A percentile compares a stretch with the other conserved stretches of the same genome.
Evolutionary conservation across 2,113 vertebrate species (phyloP).

Genomic region (Neotragus pygmaeus): DNA sequence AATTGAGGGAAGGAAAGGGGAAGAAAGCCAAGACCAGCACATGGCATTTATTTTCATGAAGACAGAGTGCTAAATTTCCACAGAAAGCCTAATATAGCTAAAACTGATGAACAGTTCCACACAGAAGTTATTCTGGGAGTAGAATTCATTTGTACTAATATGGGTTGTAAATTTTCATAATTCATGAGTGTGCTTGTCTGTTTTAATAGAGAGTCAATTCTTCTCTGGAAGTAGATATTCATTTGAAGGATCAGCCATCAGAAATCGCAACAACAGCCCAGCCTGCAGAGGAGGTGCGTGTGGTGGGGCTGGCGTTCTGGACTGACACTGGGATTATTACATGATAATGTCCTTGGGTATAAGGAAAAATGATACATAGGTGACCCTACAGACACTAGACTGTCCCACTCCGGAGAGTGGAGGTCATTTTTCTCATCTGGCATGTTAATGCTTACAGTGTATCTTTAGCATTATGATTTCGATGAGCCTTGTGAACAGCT

Average conservation of each 20-base stretch:
- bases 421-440: not conserved
- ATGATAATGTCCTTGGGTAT: not conserved
- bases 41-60: not conserved
- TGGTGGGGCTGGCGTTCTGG: not conserved
- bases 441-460: constrained; percentile 11
- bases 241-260: not conserved
- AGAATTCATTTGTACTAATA: not conserved
- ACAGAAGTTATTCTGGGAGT: not conserved
- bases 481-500: not conserved
- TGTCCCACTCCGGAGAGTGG: not conserved
- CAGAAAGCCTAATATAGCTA: not conserved
- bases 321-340: not conserved
- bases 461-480: not conserved
- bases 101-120: not conserved
- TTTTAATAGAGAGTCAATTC: constrained; percentile 65
- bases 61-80: not conserved
- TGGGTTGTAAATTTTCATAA: not conserved
- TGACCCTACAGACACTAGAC: not conserved
- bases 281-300: constrained; percentile 48
- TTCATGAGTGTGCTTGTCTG: constrained; percentile 10
- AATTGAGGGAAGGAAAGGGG: not conserved
- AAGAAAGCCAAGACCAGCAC: not conserved
- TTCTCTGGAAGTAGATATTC: constrained; percentile 27
- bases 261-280: not conserved
- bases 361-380: not conserved